Percentiles rank a stretch among this genome's conserved stretches.
Evolutionary conservation across 2,113 vertebrate species (phyloP).

Genomic region (Phalacrocorax aristotelis): DNA sequence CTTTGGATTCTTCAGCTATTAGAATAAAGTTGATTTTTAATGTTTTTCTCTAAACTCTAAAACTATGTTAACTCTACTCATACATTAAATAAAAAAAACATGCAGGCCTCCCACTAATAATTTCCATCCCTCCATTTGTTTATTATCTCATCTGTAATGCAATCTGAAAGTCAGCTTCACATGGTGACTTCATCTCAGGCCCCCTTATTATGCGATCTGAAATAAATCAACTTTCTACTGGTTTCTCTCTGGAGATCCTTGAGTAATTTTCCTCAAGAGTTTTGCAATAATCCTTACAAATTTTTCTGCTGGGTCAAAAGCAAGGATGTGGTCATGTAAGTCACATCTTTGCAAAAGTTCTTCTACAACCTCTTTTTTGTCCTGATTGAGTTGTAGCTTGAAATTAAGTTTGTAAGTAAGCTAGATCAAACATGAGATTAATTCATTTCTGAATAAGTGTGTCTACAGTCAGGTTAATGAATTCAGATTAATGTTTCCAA

Average conservation of each 20-base stretch:
- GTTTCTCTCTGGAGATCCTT: slow-evolving; percentile 26
- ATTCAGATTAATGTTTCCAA: neutral
- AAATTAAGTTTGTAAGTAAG: neutral
- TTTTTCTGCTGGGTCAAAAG: slow-evolving; percentile 8
- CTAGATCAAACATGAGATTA: neutral
- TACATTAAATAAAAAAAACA: slow-evolving; percentile 2
- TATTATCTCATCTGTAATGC: slow-evolving; percentile 27
- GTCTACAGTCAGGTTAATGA: neutral
- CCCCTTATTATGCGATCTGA: neutral
- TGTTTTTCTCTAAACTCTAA: neutral
- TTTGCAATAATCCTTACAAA: neutral
- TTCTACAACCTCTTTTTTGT: neutral
- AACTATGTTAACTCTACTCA: neutral
- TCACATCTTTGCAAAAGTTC: neutral
- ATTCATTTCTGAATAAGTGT: neutral
- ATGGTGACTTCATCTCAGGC: slow-evolving; percentile 26
- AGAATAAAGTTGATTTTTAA: neutral
- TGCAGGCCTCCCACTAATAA: neutral
- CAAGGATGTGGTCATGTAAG: neutral
- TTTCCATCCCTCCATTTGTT: slow-evolving; percentile 35
- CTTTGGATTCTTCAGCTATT: neutral
- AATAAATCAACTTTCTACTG: slow-evolving; percentile 37
- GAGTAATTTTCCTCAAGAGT: slow-evolving; percentile 22
- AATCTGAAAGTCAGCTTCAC: slow-evolving; percentile 29
- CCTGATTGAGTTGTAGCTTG: neutral